Conservation (phyloP, 1,140 invertebrate genomes). For the Chrysomallon squamiferum region DNA sequence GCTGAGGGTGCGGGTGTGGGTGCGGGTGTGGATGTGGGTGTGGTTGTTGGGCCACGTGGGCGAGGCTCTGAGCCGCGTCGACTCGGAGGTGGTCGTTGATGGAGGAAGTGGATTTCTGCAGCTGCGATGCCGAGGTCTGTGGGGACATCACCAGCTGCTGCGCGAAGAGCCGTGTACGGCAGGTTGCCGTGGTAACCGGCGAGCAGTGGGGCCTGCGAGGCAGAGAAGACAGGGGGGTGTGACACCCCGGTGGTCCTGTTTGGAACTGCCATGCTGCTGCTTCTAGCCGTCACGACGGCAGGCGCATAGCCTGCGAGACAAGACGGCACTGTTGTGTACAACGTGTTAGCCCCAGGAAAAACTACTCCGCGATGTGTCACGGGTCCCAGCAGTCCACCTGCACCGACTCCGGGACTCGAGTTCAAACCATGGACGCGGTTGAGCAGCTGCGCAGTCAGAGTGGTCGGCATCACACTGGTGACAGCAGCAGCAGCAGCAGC, state of each 20-base stretch:
- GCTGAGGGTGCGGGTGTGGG: background rate
- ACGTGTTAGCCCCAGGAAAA: no score
- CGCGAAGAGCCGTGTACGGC: background rate
- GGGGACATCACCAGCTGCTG: background rate
- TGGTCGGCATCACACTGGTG: no score
- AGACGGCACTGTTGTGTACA: no score
- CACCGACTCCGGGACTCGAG: no score
- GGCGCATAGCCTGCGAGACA: no score
- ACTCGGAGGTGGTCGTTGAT: background rate
- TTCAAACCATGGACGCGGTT: no score
- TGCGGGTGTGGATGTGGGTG: no score
- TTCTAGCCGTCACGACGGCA: background rate
- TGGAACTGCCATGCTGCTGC: background rate
- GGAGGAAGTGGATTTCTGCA: background rate
- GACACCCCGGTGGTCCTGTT: background rate
- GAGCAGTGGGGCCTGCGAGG: background rate
- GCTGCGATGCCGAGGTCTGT: background rate
- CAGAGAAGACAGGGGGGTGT: background rate
- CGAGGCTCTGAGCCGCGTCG: background rate
- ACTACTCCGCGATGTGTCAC: no score
- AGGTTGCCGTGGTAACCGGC: slow-evolving; percentile 6
- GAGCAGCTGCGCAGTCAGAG: no score
- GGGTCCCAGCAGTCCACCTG: no score
- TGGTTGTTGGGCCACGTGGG: background rate
- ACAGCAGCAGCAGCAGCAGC: no score